phyloP scores from a whole-genome alignment of 2,888 invertebrate species.

The Leucophenga montana region DNA sequence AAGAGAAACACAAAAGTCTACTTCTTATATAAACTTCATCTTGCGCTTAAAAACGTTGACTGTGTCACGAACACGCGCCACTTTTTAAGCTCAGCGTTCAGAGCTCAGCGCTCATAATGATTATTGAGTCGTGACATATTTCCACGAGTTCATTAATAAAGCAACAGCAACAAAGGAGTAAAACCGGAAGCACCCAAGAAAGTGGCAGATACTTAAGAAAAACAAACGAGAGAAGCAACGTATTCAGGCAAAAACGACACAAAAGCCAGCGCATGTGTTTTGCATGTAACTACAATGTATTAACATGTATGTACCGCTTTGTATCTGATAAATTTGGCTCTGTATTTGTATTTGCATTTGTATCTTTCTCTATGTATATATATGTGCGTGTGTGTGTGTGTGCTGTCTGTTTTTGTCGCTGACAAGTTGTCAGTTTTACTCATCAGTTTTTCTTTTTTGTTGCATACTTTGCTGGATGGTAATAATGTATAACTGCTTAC shows the following conservation, averaged over 20 bases:
- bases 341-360: constrained; percentile 28
- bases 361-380: too few relatives aligned
- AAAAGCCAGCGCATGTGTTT: neutral
- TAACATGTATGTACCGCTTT: neutral
- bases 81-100: neutral
- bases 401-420: constrained; percentile 21
- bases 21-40: neutral
- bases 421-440: constrained; percentile 25
- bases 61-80: constrained; percentile 6
- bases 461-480: constrained; percentile 29
- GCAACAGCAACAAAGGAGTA: neutral
- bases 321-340: constrained; percentile 4
- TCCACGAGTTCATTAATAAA: constrained; percentile 46
- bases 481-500: constrained; percentile 59
- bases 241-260: neutral
- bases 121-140: constrained; percentile 46
- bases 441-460: constrained; percentile 1
- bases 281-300: too few relatives aligned
- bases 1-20: neutral
- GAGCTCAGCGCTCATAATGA: constrained; percentile 29
- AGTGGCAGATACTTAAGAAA: constrained; percentile 4
- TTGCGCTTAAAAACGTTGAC: neutral
- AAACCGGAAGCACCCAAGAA: constrained; percentile 18
- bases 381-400: constrained; percentile 35
- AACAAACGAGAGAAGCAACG: neutral